phyloP scores from a whole-genome alignment of 2,888 invertebrate species.

The Hesperia comma region DNA sequence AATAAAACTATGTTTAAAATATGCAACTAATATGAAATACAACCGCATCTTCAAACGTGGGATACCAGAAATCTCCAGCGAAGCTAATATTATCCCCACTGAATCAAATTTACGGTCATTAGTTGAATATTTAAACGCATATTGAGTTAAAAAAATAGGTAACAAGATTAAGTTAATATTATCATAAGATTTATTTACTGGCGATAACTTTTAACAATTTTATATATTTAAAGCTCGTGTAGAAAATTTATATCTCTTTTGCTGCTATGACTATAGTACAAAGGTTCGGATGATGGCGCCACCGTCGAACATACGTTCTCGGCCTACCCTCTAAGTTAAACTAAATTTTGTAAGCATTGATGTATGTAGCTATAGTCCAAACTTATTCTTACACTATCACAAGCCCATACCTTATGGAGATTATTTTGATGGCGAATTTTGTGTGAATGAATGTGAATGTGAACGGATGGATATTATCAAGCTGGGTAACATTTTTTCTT shows the following conservation, averaged over 20 bases:
- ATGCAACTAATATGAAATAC: conserved; percentile 14
- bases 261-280: conserved; percentile 28
- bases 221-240: conserved; percentile 36
- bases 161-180: conserved; percentile 20
- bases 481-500: neutral
- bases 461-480: neutral
- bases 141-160: conserved; percentile 14
- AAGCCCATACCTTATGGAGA: conserved; percentile 3
- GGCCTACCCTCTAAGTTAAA: neutral
- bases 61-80: neutral
- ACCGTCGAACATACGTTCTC: conserved; percentile 26
- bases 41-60: neutral
- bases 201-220: conserved; percentile 33
- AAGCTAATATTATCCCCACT: too few relatives aligned
- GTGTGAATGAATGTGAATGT: too few relatives aligned
- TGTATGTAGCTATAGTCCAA: neutral
- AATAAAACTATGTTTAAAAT: conserved; percentile 26
- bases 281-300: conserved; percentile 18
- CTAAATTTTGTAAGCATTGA: neutral
- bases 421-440: neutral
- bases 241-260: conserved; percentile 33
- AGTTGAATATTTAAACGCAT: conserved; percentile 28
- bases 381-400: neutral
- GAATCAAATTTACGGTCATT: neutral
- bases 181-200: conserved; percentile 34